Evolutionary conservation across 2,888 invertebrate genomes (phyloP).

Genomic region (Tiliacea aurago): DNA sequence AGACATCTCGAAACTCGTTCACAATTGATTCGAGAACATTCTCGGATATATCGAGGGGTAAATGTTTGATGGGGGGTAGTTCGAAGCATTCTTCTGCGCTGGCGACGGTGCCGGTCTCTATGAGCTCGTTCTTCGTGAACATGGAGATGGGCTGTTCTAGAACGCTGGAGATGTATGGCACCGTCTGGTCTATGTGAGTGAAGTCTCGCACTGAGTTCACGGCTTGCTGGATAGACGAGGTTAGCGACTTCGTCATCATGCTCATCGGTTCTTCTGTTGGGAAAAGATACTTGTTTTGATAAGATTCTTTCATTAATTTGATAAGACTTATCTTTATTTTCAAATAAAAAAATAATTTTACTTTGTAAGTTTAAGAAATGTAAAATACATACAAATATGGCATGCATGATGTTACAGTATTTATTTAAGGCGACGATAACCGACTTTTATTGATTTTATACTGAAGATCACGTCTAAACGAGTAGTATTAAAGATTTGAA

Average conservation of each 20-base stretch:
- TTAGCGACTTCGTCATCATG: slow-evolving; percentile 86
- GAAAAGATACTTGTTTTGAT: slow-evolving; percentile 23
- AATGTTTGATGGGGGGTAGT: slow-evolving; percentile 91
- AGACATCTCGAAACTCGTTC: slow-evolving; percentile 83
- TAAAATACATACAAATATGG: not conserved
- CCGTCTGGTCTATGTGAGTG: slow-evolving; percentile 82
- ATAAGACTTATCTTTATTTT: not conserved
- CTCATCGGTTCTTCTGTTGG: slow-evolving; percentile 80
- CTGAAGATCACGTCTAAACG: too few relatives aligned
- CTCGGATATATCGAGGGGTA: slow-evolving; percentile 85
- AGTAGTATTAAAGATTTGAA: too few relatives aligned
- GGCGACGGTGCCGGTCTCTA: slow-evolving; percentile 79
- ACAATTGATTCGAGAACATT: slow-evolving; percentile 86
- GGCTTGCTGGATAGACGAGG: slow-evolving; percentile 84
- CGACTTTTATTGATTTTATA: too few relatives aligned
- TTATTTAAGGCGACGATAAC: too few relatives aligned
- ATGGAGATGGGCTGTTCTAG: slow-evolving; percentile 84
- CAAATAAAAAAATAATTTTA: not conserved
- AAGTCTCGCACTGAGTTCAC: slow-evolving; percentile 86
- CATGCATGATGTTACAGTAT: not conserved
- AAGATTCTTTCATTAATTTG: not conserved
- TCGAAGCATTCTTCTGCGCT: slow-evolving; percentile 95
- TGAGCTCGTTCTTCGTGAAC: slow-evolving; percentile 78
- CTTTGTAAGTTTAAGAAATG: not conserved
- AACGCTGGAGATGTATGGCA: slow-evolving; percentile 84